These are phyloP conservation scores for Lymantria monacha DNA, from an alignment of 2,888 invertebrate species.

Conservation along the genomic window DNA sequence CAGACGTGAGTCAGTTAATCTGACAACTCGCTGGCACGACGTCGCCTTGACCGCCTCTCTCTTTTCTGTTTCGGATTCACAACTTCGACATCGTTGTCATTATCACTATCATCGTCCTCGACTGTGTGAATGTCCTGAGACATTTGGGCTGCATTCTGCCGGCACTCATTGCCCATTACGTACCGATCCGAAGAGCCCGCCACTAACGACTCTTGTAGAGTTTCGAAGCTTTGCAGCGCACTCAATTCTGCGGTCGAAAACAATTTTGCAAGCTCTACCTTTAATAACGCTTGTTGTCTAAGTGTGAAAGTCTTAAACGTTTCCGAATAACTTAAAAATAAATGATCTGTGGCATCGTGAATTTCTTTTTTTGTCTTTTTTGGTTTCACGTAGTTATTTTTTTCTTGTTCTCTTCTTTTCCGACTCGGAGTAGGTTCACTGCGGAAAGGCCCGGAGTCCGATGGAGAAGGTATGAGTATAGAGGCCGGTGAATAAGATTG, in stretches of 20 bases:
- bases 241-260: slow-evolving; percentile 33
- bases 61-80: slow-evolving; percentile 5
- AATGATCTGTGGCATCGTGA: slow-evolving; percentile 32
- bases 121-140: slow-evolving; percentile 6
- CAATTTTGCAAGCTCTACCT: slow-evolving; percentile 38
- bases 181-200: slow-evolving; percentile 9
- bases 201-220: slow-evolving; percentile 7
- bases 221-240: slow-evolving; percentile 4
- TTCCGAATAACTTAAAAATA: slow-evolving; percentile 35
- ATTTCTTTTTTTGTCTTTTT: slow-evolving; percentile 10
- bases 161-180: not conserved
- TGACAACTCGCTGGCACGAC: slow-evolving; percentile 1
- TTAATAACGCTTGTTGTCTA: slow-evolving; percentile 27
- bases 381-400: slow-evolving; percentile 2
- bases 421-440: slow-evolving; percentile 3
- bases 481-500: slow-evolving; percentile 8
- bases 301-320: slow-evolving; percentile 33
- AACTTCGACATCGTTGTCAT: slow-evolving; percentile 2
- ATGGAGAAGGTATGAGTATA: slow-evolving; percentile 10
- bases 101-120: slow-evolving; percentile 6
- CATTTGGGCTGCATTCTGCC: not conserved
- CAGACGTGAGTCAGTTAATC: not conserved
- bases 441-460: slow-evolving; percentile 10
- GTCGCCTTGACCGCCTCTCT: slow-evolving; percentile 2
- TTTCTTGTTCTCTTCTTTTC: slow-evolving; percentile 6